phyloP scores from a whole-genome alignment of 2,888 invertebrate genomes.

The Antheraea assamensis region DNA sequence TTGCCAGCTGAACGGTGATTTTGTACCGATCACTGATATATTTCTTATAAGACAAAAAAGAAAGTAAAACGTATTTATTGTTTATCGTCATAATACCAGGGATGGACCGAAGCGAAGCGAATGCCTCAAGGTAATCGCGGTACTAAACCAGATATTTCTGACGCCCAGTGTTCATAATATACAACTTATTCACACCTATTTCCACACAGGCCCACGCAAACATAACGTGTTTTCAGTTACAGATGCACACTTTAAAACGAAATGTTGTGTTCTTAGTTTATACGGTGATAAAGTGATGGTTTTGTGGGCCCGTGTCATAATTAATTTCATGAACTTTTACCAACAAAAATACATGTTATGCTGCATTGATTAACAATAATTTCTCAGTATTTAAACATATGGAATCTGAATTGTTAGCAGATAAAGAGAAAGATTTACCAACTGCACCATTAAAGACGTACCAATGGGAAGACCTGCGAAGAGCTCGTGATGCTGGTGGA shows the following conservation, averaged over 20 bases:
- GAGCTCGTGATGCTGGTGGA: conserved; percentile 86
- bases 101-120: conserved; percentile 56
- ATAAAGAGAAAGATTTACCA: conserved; percentile 78
- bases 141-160: conserved; percentile 69
- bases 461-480: conserved; percentile 90
- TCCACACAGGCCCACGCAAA: conserved; percentile 80
- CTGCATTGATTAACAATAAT: conserved; percentile 28
- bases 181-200: conserved; percentile 80
- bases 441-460: conserved; percentile 89
- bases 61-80: conserved; percentile 48
- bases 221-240: conserved; percentile 75
- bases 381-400: conserved; percentile 63
- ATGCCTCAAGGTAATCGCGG: conserved; percentile 72
- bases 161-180: conserved; percentile 70
- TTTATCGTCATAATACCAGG: conserved; percentile 55
- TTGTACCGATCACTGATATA: conserved; percentile 73
- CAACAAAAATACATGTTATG: conserved; percentile 36
- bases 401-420: conserved; percentile 81
- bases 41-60: conserved; percentile 50
- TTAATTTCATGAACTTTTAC: conserved; percentile 36
- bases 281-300: conserved; percentile 63
- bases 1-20: conserved; percentile 77
- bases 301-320: conserved; percentile 60
- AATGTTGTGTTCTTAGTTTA: conserved; percentile 79
- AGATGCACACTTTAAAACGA: conserved; percentile 74